Conservation (phyloP, 2,113 vertebrate species). For the Nanorana parkeri region DNA sequence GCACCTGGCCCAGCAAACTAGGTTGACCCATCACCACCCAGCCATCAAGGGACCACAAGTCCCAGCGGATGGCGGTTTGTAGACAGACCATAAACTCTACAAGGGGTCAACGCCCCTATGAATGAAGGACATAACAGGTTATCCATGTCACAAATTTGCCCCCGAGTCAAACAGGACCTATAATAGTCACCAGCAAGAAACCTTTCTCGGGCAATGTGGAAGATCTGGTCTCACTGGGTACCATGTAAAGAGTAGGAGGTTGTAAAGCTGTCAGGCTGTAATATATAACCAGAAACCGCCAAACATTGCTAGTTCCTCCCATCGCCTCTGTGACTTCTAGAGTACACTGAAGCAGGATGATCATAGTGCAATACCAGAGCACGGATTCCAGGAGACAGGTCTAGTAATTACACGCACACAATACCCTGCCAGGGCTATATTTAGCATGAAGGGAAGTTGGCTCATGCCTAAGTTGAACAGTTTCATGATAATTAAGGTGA, state of each 20-base stretch:
- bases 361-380: not conserved
- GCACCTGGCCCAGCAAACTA: no score
- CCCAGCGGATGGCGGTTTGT: no score
- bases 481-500: no score
- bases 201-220: slow-evolving; percentile 25
- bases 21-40: no score
- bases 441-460: no score
- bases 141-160: not conserved
- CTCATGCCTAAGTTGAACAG: no score
- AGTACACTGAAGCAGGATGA: not conserved
- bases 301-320: not conserved
- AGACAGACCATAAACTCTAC: no score
- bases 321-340: not conserved
- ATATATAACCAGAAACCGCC: not conserved
- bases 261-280: slow-evolving; percentile 36
- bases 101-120: no score
- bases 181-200: not conserved
- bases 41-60: no score
- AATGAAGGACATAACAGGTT: not conserved
- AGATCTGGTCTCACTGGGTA: slow-evolving; percentile 32
- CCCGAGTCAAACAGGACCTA: not conserved
- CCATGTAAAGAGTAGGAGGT: not conserved
- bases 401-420: no score
- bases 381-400: no score
- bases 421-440: no score